Evolutionary conservation across 2,113 vertebrate genomes (phyloP).

Genomic region (Triplophysa rosa): DNA sequence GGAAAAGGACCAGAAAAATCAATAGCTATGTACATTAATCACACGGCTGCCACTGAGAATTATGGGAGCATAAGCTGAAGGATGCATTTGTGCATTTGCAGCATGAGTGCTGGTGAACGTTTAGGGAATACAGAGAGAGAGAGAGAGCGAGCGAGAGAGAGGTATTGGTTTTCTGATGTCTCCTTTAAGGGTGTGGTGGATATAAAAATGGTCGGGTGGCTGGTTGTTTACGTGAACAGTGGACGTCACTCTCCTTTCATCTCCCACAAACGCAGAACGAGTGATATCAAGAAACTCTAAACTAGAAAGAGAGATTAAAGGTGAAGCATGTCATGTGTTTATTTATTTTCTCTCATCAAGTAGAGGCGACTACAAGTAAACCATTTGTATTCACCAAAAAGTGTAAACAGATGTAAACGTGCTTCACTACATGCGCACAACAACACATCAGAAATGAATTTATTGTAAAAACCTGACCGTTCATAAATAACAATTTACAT

Average conservation of each 20-base stretch:
- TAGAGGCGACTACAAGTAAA: too few relatives aligned
- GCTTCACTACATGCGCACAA: too few relatives aligned
- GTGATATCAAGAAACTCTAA: neutral
- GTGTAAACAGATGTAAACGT: too few relatives aligned
- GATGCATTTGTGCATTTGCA: conserved; percentile 73
- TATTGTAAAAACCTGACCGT: too few relatives aligned
- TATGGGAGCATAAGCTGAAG: conserved; percentile 77
- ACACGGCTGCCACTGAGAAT: conserved; percentile 80
- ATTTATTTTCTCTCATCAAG: too few relatives aligned
- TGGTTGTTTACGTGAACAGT: neutral
- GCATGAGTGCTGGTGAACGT: conserved; percentile 65
- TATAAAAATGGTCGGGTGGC: neutral
- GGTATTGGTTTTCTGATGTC: conserved; percentile 35
- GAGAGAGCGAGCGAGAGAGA: neutral
- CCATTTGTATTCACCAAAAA: too few relatives aligned
- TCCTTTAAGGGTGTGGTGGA: conserved; percentile 23
- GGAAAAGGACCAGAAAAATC: conserved; percentile 71
- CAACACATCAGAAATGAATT: too few relatives aligned
- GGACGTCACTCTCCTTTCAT: neutral
- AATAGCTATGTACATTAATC: conserved; percentile 92
- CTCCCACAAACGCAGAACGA: neutral
- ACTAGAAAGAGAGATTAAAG: too few relatives aligned
- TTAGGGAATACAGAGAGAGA: conserved; percentile 41
- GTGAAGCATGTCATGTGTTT: too few relatives aligned
- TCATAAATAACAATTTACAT: too few relatives aligned